A percentile compares a stretch with the other conserved stretches of the same genome.
Evolutionary conservation across 2,797 vertebrate species (phyloP).

Genomic region (Sciaenops ocellatus): DNA sequence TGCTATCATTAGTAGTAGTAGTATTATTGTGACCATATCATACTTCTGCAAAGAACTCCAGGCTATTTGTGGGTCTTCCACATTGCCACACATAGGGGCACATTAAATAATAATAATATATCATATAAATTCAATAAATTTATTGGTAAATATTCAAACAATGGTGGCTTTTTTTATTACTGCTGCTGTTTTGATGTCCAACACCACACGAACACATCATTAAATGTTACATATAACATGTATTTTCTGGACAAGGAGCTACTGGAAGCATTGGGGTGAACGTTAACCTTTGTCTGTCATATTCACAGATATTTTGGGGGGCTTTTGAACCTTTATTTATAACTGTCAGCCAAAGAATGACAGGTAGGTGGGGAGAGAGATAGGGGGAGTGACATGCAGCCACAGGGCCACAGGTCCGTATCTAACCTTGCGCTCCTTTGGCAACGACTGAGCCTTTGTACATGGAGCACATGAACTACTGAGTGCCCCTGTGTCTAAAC

Average conservation of each 20-base stretch:
- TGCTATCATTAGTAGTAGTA: constrained; percentile 54
- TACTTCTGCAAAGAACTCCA: constrained; percentile 56
- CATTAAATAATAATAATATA: constrained; percentile 70
- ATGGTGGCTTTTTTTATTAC: constrained; percentile 34
- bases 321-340: no score
- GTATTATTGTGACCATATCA: constrained; percentile 64
- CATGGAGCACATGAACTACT: no score
- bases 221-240: not conserved
- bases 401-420: no score
- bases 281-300: not conserved
- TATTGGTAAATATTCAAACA: constrained; percentile 55
- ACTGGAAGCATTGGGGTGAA: not conserved
- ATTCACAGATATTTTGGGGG: not conserved
- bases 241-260: not conserved
- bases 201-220: not conserved
- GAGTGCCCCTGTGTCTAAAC: not conserved
- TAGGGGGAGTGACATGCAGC: no score
- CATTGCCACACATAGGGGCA: constrained; percentile 49
- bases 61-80: constrained; percentile 44
- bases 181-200: constrained; percentile 31
- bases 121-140: constrained; percentile 75
- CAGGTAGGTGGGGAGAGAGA: no score
- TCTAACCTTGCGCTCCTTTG: no score
- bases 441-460: no score
- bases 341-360: no score